Evolutionary conservation across 2,797 vertebrate species (phyloP).

Genomic region (Erpetoichthys calabaricus): DNA sequence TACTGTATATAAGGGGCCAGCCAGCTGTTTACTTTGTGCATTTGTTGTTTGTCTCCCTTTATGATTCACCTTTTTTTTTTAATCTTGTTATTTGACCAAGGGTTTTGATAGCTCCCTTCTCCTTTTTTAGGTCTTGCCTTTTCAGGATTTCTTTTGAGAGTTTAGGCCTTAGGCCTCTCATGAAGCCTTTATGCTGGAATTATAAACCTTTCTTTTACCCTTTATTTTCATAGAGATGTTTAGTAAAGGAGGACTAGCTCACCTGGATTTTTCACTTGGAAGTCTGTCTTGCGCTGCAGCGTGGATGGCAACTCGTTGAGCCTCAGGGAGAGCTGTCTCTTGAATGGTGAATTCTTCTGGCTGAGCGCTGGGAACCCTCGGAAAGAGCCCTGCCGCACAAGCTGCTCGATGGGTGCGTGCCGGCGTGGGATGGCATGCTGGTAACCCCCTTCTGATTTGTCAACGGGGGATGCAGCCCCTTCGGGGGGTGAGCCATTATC

Average conservation of each 20-base stretch:
- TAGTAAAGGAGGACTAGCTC: neutral
- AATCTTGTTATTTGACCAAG: too few species aligned
- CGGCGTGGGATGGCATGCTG: constrained; percentile 76
- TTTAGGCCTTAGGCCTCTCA: too few species aligned
- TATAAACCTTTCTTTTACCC: too few species aligned
- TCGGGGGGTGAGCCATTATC: constrained; percentile 65
- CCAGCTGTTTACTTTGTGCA: too few species aligned
- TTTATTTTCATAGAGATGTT: too few species aligned
- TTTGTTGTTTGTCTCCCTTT: too few species aligned
- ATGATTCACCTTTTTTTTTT: too few species aligned
- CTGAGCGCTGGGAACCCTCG: constrained; percentile 79
- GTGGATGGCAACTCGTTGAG: constrained; percentile 85
- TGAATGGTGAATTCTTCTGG: constrained; percentile 84
- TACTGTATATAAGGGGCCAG: too few species aligned
- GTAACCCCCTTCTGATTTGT: constrained; percentile 58
- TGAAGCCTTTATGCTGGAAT: too few species aligned
- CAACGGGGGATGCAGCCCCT: constrained; percentile 59
- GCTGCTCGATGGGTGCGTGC: constrained; percentile 81
- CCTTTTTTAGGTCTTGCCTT: too few species aligned
- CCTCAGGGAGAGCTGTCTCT: constrained; percentile 77
- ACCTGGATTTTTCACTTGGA: constrained; percentile 65
- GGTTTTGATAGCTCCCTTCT: too few species aligned
- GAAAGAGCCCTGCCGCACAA: constrained; percentile 83
- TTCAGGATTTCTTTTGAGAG: too few species aligned
- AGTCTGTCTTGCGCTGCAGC: constrained; percentile 74